These are phyloP conservation scores for Speoplatyrhinus poulsoni DNA, from an alignment of 2,113 vertebrate genomes.

Conservation along the genomic window DNA sequence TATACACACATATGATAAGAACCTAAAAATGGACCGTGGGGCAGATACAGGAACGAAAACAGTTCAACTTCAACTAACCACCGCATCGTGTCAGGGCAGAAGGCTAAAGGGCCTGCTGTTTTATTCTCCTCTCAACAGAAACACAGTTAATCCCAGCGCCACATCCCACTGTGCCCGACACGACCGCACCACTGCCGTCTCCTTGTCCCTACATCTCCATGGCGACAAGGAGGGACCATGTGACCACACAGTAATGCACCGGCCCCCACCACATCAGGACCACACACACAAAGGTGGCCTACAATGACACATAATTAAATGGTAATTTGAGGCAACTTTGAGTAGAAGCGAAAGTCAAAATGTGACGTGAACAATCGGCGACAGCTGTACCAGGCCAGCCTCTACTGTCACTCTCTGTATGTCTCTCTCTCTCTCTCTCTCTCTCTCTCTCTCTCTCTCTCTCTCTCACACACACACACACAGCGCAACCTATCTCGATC, in stretches of 20 bases:
- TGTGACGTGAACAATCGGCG: constrained; percentile 45
- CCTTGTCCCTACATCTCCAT: constrained; percentile 53
- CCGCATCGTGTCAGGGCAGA: constrained; percentile 8
- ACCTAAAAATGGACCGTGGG: constrained; percentile 29
- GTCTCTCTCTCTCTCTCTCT: not conserved
- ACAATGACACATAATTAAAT: not conserved
- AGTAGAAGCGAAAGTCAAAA: constrained; percentile 8
- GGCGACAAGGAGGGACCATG: constrained; percentile 53
- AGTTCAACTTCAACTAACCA: constrained; percentile 38
- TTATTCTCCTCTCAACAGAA: constrained; percentile 63
- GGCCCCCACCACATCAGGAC: not conserved
- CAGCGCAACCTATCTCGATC: not conserved
- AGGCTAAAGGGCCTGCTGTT: constrained; percentile 50
- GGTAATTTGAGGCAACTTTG: not conserved
- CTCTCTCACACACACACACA: not conserved
- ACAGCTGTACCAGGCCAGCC: constrained; percentile 56
- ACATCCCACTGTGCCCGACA: constrained; percentile 61
- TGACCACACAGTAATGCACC: constrained; percentile 1
- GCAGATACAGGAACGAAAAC: constrained; percentile 33
- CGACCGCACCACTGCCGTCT: constrained; percentile 62
- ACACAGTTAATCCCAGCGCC: constrained; percentile 70
- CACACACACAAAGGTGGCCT: not conserved
- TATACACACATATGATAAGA: no score
- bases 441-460: not conserved
- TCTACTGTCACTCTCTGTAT: constrained; percentile 58